A percentile compares a stretch with the other conserved stretches of the same genome.
These are phyloP conservation scores for Sebastes diploproa DNA, from an alignment of 2,797 vertebrate genomes.

Conservation along the genomic window DNA sequence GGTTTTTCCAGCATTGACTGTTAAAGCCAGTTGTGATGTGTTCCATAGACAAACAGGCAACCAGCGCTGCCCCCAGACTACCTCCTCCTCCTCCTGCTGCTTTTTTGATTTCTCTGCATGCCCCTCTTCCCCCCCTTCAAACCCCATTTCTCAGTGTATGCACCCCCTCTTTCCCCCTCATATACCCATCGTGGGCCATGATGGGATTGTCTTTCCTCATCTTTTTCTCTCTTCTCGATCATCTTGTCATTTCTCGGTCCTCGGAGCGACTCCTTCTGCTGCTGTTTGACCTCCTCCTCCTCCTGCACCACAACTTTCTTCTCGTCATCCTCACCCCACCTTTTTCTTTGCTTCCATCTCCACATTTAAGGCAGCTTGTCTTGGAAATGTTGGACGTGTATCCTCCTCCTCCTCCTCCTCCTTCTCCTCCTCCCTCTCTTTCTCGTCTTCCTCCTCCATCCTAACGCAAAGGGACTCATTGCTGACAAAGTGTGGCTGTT, in stretches of 20 bases:
- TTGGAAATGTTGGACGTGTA: constrained; percentile 35
- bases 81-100: constrained; percentile 43
- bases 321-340: neutral
- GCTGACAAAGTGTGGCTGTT: constrained; percentile 73
- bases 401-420: neutral
- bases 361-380: constrained; percentile 60
- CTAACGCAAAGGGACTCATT: constrained; percentile 58
- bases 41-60: constrained; percentile 99
- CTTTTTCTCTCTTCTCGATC: constrained; percentile 8
- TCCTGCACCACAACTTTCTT: neutral
- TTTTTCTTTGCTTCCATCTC: constrained; percentile 2
- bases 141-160: constrained; percentile 34
- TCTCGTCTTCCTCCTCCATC: constrained; percentile 43
- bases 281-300: neutral
- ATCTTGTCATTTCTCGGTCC: constrained; percentile 38
- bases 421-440: constrained; percentile 5
- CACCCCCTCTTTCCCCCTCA: constrained; percentile 12
- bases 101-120: constrained; percentile 72
- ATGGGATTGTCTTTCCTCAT: constrained; percentile 28
- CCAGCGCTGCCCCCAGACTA: constrained; percentile 91
- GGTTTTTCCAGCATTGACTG: constrained; percentile 83
- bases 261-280: neutral
- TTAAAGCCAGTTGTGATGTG: constrained; percentile 86
- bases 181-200: constrained; percentile 36
- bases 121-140: constrained; percentile 13